These are phyloP conservation scores for Alexandromys fortis DNA, from an alignment of 2,113 vertebrate species.

Conservation along the genomic window DNA sequence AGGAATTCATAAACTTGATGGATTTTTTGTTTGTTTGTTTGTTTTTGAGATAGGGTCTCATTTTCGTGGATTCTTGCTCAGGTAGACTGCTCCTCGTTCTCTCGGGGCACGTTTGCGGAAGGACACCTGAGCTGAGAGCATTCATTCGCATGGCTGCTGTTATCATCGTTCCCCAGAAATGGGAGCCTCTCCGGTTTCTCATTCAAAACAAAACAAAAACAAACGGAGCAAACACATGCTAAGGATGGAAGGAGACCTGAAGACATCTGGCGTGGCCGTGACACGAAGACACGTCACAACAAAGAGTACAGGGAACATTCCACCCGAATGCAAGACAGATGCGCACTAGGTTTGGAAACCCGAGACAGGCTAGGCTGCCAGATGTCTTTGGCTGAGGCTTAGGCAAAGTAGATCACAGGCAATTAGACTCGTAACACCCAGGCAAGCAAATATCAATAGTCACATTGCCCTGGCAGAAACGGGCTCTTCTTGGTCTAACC, in stretches of 20 bases:
- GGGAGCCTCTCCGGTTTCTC: background rate
- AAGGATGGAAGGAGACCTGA: background rate
- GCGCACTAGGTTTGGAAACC: background rate
- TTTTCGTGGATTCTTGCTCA: background rate
- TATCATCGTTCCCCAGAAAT: slow-evolving; percentile 25
- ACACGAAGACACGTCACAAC: background rate
- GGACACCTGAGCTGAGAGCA: background rate
- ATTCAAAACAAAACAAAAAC: background rate
- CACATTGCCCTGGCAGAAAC: background rate
- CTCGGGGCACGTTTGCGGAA: background rate
- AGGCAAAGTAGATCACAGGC: slow-evolving; percentile 29
- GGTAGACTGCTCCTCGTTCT: background rate
- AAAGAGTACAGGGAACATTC: background rate
- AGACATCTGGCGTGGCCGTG: background rate
- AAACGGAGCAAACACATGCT: background rate
- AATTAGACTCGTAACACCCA: background rate
- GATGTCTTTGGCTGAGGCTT: slow-evolving; percentile 10
- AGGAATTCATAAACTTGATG: background rate
- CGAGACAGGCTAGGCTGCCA: slow-evolving; percentile 30
- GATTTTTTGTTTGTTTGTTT: background rate
- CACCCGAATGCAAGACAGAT: background rate
- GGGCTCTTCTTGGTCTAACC: background rate
- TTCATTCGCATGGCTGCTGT: background rate
- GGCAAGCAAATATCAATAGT: slow-evolving; percentile 8
- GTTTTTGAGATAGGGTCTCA: background rate